A percentile compares a stretch with the other conserved stretches of the same genome.
Evolutionary conservation across 2,888 invertebrate genomes (phyloP).

Genomic region (Linnaemya vulpina): DNA sequence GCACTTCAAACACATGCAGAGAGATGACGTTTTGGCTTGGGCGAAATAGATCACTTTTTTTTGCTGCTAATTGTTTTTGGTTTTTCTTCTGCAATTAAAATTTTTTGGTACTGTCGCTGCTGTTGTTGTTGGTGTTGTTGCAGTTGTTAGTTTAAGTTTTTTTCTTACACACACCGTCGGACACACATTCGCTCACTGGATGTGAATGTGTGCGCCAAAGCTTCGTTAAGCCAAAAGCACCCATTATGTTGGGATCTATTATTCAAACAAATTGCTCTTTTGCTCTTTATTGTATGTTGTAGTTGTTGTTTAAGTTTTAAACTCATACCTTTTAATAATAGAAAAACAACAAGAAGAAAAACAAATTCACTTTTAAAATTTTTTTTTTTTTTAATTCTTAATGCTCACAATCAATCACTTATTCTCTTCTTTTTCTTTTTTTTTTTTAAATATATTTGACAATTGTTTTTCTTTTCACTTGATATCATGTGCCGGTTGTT

Average conservation of each 20-base stretch:
- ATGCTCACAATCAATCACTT: constrained; percentile 32
- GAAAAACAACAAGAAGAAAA: constrained; percentile 53
- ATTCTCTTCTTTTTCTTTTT: constrained; percentile 2
- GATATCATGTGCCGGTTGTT: constrained; percentile 64
- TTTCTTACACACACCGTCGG: constrained; percentile 54
- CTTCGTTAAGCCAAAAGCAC: constrained; percentile 56
- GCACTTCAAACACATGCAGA: constrained; percentile 39
- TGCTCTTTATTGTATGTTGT: constrained; percentile 50
- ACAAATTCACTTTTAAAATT: constrained; percentile 57
- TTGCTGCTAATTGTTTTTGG: constrained; percentile 42
- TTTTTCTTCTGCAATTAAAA: constrained; percentile 66
- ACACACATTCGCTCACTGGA: constrained; percentile 56
- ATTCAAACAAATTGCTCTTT: constrained; percentile 52
- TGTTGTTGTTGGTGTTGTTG: constrained; percentile 28
- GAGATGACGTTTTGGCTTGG: constrained; percentile 50
- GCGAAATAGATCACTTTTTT: constrained; percentile 65
- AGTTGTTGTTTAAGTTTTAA: constrained; percentile 43
- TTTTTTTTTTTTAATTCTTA: constrained; percentile 6
- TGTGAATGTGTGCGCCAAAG: constrained; percentile 49
- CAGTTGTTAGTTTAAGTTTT: constrained; percentile 40
- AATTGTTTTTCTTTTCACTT: constrained; percentile 44
- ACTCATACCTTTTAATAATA: constrained; percentile 31
- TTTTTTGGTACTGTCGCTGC: constrained; percentile 36
- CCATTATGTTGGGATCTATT: constrained; percentile 67
- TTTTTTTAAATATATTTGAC: constrained; percentile 26